A percentile compares a stretch with the other conserved stretches of the same genome.
These are phyloP conservation scores for Scaeva pyrastri DNA, from an alignment of 2,888 invertebrate genomes.

Conservation along the genomic window DNA sequence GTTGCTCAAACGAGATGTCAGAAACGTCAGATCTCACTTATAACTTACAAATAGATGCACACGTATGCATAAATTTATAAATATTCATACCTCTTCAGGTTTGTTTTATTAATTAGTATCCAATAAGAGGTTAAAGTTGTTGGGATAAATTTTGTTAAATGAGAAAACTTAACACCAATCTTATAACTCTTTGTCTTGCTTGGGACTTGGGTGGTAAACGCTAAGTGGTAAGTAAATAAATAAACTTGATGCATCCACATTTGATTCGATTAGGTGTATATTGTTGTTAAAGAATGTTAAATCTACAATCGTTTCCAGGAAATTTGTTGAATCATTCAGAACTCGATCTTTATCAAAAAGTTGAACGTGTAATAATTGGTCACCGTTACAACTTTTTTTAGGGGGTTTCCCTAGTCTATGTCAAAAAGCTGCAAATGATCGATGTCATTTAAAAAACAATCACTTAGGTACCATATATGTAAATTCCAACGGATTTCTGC, in stretches of 20 bases:
- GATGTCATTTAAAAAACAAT: too few species aligned
- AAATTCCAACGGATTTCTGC: too few species aligned
- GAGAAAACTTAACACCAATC: conserved; percentile 66
- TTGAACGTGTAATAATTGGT: too few species aligned
- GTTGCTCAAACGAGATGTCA: conserved; percentile 68
- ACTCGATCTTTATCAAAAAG: too few species aligned
- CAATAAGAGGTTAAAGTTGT: conserved; percentile 37
- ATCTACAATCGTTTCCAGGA: too few species aligned
- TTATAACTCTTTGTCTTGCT: conserved; percentile 17
- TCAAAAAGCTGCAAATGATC: too few species aligned
- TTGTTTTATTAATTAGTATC: conserved; percentile 21
- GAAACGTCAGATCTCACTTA: conserved; percentile 60
- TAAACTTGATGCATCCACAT: conserved; percentile 1
- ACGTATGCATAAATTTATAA: conserved; percentile 34
- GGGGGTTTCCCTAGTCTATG: too few species aligned
- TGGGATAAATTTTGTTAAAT: conserved; percentile 46
- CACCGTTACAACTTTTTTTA: too few species aligned
- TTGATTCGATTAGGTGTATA: conserved; percentile 6
- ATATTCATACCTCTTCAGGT: neutral
- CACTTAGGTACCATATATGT: too few species aligned
- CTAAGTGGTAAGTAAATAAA: neutral
- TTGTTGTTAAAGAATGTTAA: too few species aligned
- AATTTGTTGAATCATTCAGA: too few species aligned
- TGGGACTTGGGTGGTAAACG: conserved; percentile 47
- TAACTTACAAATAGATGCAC: too few species aligned